A percentile compares a stretch with the other conserved stretches of the same genome.
Evolutionary conservation across 2,888 invertebrate genomes (phyloP).

Genomic region (Portevinia maculata): DNA sequence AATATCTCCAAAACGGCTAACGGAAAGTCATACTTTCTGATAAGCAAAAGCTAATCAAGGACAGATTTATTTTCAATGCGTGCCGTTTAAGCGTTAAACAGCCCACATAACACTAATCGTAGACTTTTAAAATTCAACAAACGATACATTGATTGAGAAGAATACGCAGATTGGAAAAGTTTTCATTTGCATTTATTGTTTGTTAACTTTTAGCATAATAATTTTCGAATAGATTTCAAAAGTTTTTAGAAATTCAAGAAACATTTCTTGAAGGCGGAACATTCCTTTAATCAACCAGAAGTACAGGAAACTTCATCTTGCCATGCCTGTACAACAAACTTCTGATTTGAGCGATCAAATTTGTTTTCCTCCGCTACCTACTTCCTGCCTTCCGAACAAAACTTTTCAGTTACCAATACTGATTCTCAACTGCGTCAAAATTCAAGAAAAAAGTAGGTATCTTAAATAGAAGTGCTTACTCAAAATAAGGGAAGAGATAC

Average conservation of each 20-base stretch:
- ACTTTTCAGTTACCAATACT: constrained; percentile 38
- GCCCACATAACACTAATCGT: too few species aligned
- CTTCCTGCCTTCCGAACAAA: constrained; percentile 21
- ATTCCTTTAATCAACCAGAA: constrained; percentile 65
- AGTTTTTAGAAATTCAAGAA: constrained; percentile 23
- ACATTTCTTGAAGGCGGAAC: constrained; percentile 46
- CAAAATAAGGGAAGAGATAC: neutral
- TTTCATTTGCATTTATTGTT: constrained; percentile 12
- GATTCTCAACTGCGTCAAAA: constrained; percentile 54
- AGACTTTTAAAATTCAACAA: too few species aligned
- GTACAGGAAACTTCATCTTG: constrained; percentile 46
- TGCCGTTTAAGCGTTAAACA: too few species aligned
- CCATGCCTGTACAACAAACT: constrained; percentile 40
- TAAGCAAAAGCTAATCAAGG: too few species aligned
- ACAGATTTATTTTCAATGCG: too few species aligned
- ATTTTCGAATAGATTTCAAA: constrained; percentile 33
- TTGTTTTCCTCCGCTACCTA: constrained; percentile 52
- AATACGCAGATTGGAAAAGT: constrained; percentile 37
- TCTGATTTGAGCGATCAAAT: constrained; percentile 53
- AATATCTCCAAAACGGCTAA: too few species aligned
- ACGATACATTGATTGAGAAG: too few species aligned
- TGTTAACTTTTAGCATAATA: constrained; percentile 40
- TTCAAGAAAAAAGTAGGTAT: constrained; percentile 6
- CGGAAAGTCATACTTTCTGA: too few species aligned
- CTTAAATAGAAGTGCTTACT: constrained; percentile 19